Conservation (phyloP, 2,797 vertebrate species). For the Hybognathus amarus region DNA sequence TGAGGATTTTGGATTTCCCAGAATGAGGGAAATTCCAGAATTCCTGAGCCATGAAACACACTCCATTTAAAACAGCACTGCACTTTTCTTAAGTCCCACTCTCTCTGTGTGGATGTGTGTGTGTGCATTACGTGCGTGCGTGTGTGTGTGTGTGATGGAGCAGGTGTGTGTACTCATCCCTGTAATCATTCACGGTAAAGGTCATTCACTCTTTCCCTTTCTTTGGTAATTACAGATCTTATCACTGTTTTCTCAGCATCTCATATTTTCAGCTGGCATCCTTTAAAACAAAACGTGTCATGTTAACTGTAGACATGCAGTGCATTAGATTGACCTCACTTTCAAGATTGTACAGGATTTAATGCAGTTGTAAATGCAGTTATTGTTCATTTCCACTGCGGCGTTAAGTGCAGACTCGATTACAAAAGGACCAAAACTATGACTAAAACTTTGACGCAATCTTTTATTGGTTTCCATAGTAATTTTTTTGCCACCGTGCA, state of each 20-base stretch:
- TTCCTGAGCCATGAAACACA: constrained; percentile 39
- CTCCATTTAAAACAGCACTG: constrained; percentile 17
- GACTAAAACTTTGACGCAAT: neutral
- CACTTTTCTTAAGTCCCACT: constrained; percentile 35
- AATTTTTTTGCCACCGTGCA: too few relatives aligned
- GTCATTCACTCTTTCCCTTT: constrained; percentile 61
- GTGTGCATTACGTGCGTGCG: constrained; percentile 50
- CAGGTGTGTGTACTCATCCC: constrained; percentile 59
- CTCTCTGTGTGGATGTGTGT: constrained; percentile 59
- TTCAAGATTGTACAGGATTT: neutral
- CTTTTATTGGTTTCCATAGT: too few relatives aligned
- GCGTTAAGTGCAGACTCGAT: neutral
- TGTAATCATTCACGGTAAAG: constrained; percentile 65
- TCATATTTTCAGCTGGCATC: neutral
- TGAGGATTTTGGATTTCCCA: constrained; percentile 59
- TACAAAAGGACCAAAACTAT: neutral
- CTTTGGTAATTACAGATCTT: constrained; percentile 37
- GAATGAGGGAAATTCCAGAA: constrained; percentile 68
- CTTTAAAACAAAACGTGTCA: neutral
- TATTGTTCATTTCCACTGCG: neutral
- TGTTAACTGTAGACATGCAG: neutral
- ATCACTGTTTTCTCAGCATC: neutral
- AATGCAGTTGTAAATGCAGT: neutral
- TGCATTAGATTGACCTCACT: neutral
- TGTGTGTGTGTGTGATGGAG: constrained; percentile 46